Percentiles rank a stretch among this genome's conserved stretches.
Evolutionary conservation across 2,113 vertebrate genomes (phyloP).

Genomic region (Passer domesticus): DNA sequence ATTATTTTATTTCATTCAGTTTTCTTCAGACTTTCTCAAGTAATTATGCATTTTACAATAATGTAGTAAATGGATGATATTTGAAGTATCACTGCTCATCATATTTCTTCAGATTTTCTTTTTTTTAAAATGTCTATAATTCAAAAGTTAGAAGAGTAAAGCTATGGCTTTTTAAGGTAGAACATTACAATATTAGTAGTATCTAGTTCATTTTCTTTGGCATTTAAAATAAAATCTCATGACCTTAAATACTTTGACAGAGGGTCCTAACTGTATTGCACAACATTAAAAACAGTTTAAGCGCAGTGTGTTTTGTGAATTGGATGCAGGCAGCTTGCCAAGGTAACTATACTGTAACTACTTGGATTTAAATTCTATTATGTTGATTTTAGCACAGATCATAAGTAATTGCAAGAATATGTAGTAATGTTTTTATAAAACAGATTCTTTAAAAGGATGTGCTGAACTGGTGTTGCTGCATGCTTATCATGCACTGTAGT

Average conservation of each 20-base stretch:
- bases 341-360: slow-evolving; percentile 25
- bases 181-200: not conserved
- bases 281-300: slow-evolving; percentile 57
- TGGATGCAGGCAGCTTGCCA: slow-evolving; percentile 46
- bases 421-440: slow-evolving; percentile 24
- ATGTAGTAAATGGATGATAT: not conserved
- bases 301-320: slow-evolving; percentile 43
- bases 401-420: slow-evolving; percentile 12
- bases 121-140: not conserved
- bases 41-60: not conserved
- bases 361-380: slow-evolving; percentile 33
- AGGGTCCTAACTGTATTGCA: slow-evolving; percentile 33
- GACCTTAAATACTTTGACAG: slow-evolving; percentile 54
- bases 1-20: not conserved
- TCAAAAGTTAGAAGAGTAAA: not conserved
- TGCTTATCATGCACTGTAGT: not conserved
- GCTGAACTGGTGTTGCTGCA: not conserved
- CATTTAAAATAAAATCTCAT: slow-evolving; percentile 63
- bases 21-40: not conserved
- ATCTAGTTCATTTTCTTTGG: slow-evolving; percentile 46
- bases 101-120: not conserved
- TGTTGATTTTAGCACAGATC: slow-evolving; percentile 49
- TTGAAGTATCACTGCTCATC: not conserved
- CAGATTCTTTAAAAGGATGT: not conserved
- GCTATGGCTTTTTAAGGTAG: slow-evolving; percentile 9